phyloP scores from a whole-genome alignment of 64 coral and sea anemone species.

The Astreopora myriophthalma region DNA sequence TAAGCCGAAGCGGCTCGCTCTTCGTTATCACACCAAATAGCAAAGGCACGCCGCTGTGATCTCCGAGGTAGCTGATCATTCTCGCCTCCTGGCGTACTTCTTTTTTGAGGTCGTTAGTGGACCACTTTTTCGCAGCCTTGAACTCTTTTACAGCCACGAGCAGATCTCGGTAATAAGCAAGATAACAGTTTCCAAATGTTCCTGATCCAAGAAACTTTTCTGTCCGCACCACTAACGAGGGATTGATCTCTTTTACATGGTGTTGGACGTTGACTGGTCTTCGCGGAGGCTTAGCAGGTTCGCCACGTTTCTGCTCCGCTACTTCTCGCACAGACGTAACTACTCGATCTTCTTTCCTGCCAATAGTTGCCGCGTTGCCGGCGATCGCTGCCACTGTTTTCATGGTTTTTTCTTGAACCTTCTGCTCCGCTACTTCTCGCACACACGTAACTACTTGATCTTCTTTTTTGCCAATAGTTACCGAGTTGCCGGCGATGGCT shows the following conservation, averaged over 20 bases:
- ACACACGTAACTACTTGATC: not conserved
- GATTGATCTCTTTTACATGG: conserved; percentile 35
- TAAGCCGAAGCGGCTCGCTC: conserved; percentile 27
- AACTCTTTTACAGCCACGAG: conserved; percentile 62
- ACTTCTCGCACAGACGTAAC: not conserved
- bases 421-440: too few species aligned
- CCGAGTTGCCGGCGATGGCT: not conserved
- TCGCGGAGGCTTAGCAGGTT: not conserved
- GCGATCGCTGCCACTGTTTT: too few species aligned
- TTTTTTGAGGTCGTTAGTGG: conserved; percentile 6
- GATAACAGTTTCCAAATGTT: conserved; percentile 61
- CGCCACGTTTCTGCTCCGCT: not conserved
- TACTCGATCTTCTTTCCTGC: not conserved
- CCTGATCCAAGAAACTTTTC: conserved; percentile 29
- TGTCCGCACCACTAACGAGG: not conserved
- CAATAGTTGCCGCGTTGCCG: not conserved
- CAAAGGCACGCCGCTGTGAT: conserved; percentile 57
- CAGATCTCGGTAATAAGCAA: conserved; percentile 60
- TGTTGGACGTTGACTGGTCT: not conserved
- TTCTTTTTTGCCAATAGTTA: too few species aligned
- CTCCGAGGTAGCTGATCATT: conserved; percentile 42
- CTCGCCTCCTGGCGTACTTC: conserved; percentile 53
- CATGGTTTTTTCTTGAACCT: not conserved
- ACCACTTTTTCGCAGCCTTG: not conserved
- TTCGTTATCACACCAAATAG: conserved; percentile 48